Base-by-base conservation (phyloP, 30 jellyfish, hydroid and myxozoan species). In the Thelohanellus kitauei region DNA sequence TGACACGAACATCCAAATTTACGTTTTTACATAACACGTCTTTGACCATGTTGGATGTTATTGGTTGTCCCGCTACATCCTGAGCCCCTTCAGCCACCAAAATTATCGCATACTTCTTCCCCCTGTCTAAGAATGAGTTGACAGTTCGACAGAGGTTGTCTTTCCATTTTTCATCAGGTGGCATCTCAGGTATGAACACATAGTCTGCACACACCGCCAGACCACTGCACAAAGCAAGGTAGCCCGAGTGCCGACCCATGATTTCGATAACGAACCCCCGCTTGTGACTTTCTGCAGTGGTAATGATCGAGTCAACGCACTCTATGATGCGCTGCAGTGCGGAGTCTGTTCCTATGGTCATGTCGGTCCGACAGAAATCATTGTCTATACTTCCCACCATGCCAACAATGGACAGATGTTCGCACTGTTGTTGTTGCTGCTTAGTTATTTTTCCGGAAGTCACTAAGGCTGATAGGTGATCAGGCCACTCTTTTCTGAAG, bases 301-400 rank as follows among this genome's bases (percentile, higher is more conserved):
- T 67, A 20, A 68, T 45, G 12, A 67, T 67, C 1, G 90, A 66
- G 53, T 67, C 90, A 14, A 53, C 66, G 5, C 80, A 44, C 42
- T 67, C 90, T 18, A 67, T 32, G 21, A 67, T 58, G 84, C 92
- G 50, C 40, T 71, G 92, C 21, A 71, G 49, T 1, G 92, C 92
- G n/a, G 92, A 60, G 34, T 71, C 92, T 14, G 92, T 87, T 10
- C 92, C 92, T 33, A 71, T 71, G 14, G 92, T 71, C 92, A 71
- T 71, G 42, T 71, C 92, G 1, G 92, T 61, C 2, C 92, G 87
- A 54, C 88, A 71, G 27, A 71, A 71, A 52, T 71, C 92, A 50
- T 71, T 71, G 33, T 71, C 92, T 34, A 71, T 71, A 29, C 92
- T 71, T 18, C 92, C 92, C 49, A 71, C 92, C 86, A 71, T 54